Evolutionary conservation across 1,140 invertebrate genomes (phyloP).

Genomic region (Ceratosolen fusciceps): DNA sequence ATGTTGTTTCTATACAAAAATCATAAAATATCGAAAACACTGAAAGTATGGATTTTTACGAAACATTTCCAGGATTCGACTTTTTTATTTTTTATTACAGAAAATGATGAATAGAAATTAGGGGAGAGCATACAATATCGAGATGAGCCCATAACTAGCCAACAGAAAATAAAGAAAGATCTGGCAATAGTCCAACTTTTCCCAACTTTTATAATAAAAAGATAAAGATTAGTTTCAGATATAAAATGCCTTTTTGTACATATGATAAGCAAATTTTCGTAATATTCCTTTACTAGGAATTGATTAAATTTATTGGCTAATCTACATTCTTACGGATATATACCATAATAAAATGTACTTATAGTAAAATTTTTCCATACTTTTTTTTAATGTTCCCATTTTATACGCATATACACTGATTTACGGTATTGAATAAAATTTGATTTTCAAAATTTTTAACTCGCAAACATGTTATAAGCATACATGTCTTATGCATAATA

Average conservation of each 20-base stretch:
- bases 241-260: conserved; percentile 48
- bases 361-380: too few species aligned
- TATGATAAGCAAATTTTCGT: conserved; percentile 34
- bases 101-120: conserved; percentile 43
- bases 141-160: not conserved
- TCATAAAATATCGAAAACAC: conserved; percentile 13
- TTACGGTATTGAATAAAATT: too few species aligned
- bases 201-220: conserved; percentile 49
- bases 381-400: too few species aligned
- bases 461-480: too few species aligned
- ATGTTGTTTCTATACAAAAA: conserved; percentile 11
- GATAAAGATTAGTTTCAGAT: conserved; percentile 58
- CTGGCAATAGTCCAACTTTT: conserved; percentile 38
- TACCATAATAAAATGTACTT: too few species aligned
- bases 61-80: conserved; percentile 17
- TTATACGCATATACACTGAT: too few species aligned
- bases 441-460: too few species aligned
- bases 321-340: too few species aligned
- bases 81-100: conserved; percentile 1
- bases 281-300: too few species aligned
- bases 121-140: conserved; percentile 17
- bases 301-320: too few species aligned
- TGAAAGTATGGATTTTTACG: conserved; percentile 21
- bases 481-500: too few species aligned
- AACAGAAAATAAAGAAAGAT: conserved; percentile 38